Base-by-base conservation (phyloP, 2,113 vertebrate species). In the Prochilodus magdalenae region DNA sequence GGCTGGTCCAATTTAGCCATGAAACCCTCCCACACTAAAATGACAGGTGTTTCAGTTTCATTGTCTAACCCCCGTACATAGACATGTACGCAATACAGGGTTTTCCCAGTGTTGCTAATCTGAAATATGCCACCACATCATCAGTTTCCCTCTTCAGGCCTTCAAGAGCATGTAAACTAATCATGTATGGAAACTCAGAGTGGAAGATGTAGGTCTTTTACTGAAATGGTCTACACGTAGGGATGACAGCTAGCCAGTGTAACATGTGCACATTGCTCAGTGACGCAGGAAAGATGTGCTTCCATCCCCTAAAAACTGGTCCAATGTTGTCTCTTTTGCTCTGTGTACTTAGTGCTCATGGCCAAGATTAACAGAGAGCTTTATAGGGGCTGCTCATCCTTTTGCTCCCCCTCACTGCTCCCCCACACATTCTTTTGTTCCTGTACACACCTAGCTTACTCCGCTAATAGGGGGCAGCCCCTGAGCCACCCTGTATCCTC, bases 301-400 rank as follows among this genome's bases (percentile, higher is more conserved):
- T 53, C 40, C 57, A 67, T 62, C 67, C 71, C 47, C 20, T 59
- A 49, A 62, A 81, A 55, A 15, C 55, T 57, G 47, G 27, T 49
- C 29, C 26, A 75, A 55, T 33, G 8, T 53, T 49, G 77, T 75
- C 60, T 77, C n/a, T 79, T 30, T 60, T 20, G 18, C 18, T 65
- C 29, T 83, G 71, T 86, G 55, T 74, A 69, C 77, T 87, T 24
- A 53, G 44, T 36, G 65, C 85, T 82, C 79, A 86, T 76, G 86
- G 87, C 85, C 75, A 87, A 88, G 89, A 92, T 91, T 90, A 92
- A 75, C 51, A 73, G 26, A 84, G 85, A 88, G 89, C 89, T 90
- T 91, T 84, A 73, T 87, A 60, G 88, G 88, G 87, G 89, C 86
- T 88, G 86, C 88, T 84, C 82, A 75, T 81, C 77, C 82, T 88